phyloP scores from a whole-genome alignment of 2,797 vertebrate genomes.

The Catamblyrhynchus diadema region DNA sequence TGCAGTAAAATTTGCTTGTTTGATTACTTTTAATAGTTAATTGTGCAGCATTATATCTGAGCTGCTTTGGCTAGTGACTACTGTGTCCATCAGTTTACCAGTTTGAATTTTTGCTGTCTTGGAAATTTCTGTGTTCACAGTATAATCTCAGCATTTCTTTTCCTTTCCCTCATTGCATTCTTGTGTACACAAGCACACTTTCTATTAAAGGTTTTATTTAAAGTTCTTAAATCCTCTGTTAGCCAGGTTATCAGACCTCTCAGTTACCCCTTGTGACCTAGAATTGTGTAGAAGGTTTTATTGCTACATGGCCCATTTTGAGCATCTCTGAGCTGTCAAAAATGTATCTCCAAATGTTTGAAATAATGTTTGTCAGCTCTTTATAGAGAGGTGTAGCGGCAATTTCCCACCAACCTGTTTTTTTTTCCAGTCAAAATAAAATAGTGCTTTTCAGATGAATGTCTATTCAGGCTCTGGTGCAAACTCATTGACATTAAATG shows the following conservation, averaged over 20 bases:
- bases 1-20: background rate
- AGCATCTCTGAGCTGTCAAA: background rate
- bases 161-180: background rate
- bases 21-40: background rate
- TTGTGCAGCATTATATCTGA: background rate
- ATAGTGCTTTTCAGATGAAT: background rate
- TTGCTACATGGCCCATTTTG: background rate
- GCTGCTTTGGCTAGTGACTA: background rate
- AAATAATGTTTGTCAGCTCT: background rate
- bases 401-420: accelerated
- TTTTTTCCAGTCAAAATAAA: background rate
- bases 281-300: background rate
- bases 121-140: background rate
- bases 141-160: background rate
- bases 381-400: background rate
- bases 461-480: background rate
- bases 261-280: background rate
- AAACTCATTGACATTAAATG: background rate
- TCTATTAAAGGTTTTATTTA: background rate
- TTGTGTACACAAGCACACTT: accelerated
- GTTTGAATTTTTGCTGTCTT: background rate
- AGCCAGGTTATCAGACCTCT: background rate
- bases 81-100: background rate
- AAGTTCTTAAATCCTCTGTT: background rate
- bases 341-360: background rate